Percentiles rank a stretch among this genome's conserved stretches.
These are phyloP conservation scores for Batillaria attramentaria DNA, from an alignment of 1,140 invertebrate genomes.

Conservation along the genomic window DNA sequence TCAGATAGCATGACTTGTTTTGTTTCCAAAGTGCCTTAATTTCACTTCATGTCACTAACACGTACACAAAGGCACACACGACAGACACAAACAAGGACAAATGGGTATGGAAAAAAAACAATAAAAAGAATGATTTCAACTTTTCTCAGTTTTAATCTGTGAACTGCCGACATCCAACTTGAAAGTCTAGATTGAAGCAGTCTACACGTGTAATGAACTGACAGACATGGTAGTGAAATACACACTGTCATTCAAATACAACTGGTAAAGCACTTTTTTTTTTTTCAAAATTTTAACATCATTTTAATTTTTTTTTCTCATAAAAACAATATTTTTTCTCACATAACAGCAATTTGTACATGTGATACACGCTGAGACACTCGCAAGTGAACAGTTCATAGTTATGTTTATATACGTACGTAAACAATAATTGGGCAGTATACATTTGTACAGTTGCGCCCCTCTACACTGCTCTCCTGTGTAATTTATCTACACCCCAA, in stretches of 20 bases:
- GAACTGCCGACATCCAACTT: conserved; percentile 31
- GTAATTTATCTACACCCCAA: not conserved
- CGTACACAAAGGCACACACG: not conserved
- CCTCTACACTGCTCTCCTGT: not conserved
- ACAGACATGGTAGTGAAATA: conserved; percentile 24
- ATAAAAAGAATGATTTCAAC: not conserved
- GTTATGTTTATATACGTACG: conserved; percentile 12
- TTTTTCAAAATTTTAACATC: not conserved
- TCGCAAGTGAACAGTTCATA: conserved; percentile 19
- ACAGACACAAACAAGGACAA: not conserved
- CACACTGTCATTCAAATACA: conserved; percentile 28
- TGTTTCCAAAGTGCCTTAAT: not conserved
- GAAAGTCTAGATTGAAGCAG: conserved; percentile 30
- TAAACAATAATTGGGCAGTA: conserved; percentile 14
- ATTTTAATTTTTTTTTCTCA: conserved; percentile 12
- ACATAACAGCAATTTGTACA: conserved; percentile 25
- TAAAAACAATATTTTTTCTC: conserved; percentile 20
- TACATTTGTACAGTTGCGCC: conserved; percentile 2
- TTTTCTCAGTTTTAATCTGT: conserved; percentile 31
- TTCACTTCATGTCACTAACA: not conserved
- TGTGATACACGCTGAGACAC: conserved; percentile 33
- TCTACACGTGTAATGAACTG: conserved; percentile 33
- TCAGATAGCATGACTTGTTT: too few relatives aligned
- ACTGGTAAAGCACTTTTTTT: conserved; percentile 33
- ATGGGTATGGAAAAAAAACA: not conserved